Evolutionary conservation across 1,140 invertebrate species (phyloP).

Genomic region (Tetranychus urticae): DNA sequence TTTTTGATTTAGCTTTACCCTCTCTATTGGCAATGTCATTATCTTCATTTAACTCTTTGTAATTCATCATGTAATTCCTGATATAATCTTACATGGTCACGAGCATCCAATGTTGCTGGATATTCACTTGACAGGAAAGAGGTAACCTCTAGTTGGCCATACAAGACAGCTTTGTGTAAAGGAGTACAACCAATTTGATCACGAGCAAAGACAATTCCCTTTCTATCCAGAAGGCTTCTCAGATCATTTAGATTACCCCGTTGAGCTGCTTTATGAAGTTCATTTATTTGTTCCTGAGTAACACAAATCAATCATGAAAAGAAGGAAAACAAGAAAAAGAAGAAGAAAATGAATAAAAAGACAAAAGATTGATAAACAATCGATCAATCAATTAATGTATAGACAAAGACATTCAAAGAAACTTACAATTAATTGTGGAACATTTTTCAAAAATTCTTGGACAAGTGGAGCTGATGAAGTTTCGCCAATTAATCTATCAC

Average conservation of each 20-base stretch:
- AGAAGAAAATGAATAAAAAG: background rate
- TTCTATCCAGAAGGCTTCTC: constrained; percentile 58
- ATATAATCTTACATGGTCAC: constrained; percentile 11
- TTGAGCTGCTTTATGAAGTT: constrained; percentile 42
- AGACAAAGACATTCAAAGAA: background rate
- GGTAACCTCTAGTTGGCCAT: constrained; percentile 54
- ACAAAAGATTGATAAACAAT: background rate
- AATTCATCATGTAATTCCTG: background rate
- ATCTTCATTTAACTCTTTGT: background rate
- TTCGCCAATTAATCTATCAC: constrained; percentile 22
- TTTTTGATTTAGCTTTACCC: too few relatives aligned
- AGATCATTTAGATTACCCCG: constrained; percentile 58
- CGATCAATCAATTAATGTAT: background rate
- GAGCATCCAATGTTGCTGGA: constrained; percentile 11
- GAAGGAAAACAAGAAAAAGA: background rate
- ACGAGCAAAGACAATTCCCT: constrained; percentile 65
- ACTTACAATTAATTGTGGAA: constrained; percentile 25
- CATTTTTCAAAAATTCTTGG: constrained; percentile 34
- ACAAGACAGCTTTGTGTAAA: constrained; percentile 72
- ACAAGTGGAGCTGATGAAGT: constrained; percentile 34
- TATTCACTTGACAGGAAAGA: constrained; percentile 31
- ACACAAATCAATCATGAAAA: background rate
- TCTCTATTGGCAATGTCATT: too few relatives aligned
- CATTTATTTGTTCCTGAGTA: constrained; percentile 13
- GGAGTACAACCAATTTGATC: constrained; percentile 67